phyloP scores from a whole-genome alignment of 2,113 vertebrate genomes.

The Dasyprocta punctata region DNA sequence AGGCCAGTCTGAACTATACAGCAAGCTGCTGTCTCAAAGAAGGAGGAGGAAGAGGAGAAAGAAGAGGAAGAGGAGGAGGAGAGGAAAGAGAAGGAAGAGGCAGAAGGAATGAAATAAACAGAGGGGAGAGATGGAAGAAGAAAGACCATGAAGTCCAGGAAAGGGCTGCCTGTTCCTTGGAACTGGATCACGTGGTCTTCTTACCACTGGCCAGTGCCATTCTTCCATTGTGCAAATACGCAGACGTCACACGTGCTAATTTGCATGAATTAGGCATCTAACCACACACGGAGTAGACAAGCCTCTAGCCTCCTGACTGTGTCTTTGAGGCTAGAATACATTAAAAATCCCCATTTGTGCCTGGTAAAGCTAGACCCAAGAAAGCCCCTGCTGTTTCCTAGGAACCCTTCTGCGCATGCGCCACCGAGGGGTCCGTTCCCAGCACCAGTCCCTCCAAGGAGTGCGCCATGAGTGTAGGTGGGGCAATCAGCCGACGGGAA shows the following conservation, averaged over 20 bases:
- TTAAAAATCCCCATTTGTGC: not conserved
- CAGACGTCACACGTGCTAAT: not conserved
- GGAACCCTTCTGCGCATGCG: not conserved
- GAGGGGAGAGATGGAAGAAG: not conserved
- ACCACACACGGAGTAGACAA: not conserved
- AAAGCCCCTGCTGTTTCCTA: not conserved
- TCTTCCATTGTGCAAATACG: not conserved
- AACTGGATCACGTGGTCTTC: not conserved
- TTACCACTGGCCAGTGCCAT: not conserved
- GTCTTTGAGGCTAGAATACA: not conserved
- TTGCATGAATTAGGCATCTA: not conserved
- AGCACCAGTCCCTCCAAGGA: not conserved
- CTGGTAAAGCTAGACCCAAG: not conserved
- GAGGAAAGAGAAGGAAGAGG: not conserved
- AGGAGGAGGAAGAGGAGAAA: not conserved
- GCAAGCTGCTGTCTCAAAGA: not conserved
- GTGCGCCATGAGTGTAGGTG: not conserved
- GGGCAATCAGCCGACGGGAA: not conserved
- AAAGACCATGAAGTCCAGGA: not conserved
- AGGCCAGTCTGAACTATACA: not conserved
- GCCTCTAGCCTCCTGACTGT: not conserved
- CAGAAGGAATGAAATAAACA: not conserved
- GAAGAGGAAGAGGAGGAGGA: not conserved
- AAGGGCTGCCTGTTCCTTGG: not conserved
- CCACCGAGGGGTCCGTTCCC: not conserved